Evolutionary conservation across 2,113 vertebrate genomes (phyloP).

Genomic region (Meriones unguiculatus): DNA sequence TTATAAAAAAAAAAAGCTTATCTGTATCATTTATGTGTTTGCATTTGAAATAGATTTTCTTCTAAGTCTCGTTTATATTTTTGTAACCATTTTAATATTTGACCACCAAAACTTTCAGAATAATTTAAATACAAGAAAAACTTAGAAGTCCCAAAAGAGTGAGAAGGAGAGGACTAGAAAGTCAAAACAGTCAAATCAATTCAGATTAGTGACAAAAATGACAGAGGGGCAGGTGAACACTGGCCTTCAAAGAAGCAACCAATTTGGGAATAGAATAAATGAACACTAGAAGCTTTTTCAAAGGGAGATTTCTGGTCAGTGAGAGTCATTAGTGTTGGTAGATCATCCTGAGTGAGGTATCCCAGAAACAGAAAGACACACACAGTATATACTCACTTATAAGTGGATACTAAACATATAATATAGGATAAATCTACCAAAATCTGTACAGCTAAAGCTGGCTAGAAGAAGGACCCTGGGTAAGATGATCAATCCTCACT

Average conservation of each 20-base stretch:
- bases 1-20: slow-evolving; percentile 49
- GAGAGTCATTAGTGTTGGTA: slow-evolving; percentile 14
- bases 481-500: no score
- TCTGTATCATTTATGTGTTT: slow-evolving; percentile 39
- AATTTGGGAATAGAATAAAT: slow-evolving; percentile 26
- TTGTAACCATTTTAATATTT: slow-evolving; percentile 64
- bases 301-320: slow-evolving; percentile 50
- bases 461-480: no score
- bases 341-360: no score
- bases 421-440: no score
- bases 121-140: slow-evolving; percentile 59
- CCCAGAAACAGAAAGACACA: no score
- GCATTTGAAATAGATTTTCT: slow-evolving; percentile 70
- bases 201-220: slow-evolving; percentile 35
- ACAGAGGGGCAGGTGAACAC: slow-evolving; percentile 16
- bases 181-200: slow-evolving; percentile 62
- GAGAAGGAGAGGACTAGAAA: slow-evolving; percentile 33
- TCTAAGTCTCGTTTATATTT: slow-evolving; percentile 58
- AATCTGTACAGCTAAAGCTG: no score
- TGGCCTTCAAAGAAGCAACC: slow-evolving; percentile 46
- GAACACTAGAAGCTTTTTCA: slow-evolving; percentile 24
- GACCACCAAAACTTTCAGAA: slow-evolving; percentile 53
- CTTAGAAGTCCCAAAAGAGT: slow-evolving; percentile 18
- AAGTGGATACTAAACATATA: no score
- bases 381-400: no score